Evolutionary conservation across 2,797 vertebrate genomes (phyloP).

Genomic region (Gobionotothen gibberifrons): DNA sequence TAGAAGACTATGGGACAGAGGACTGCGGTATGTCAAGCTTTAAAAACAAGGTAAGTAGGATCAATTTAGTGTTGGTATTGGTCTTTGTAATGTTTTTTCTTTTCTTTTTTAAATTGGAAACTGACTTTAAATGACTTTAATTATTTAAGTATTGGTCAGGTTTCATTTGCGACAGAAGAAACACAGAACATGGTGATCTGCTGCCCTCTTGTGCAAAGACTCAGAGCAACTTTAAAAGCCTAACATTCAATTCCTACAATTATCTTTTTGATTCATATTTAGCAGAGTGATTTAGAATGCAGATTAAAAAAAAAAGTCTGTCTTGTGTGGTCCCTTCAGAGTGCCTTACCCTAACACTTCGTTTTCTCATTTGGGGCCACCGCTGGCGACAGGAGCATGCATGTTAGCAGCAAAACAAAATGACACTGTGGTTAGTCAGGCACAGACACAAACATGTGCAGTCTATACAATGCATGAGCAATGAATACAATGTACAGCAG

Average conservation of each 20-base stretch:
- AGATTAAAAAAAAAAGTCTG: slow-evolving; percentile 2
- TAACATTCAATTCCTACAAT: slow-evolving; percentile 21
- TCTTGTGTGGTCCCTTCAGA: slow-evolving; percentile 38
- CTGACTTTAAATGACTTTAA: neutral
- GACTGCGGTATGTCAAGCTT: neutral
- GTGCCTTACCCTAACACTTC: slow-evolving; percentile 80
- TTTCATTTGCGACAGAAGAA: neutral
- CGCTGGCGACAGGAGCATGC: slow-evolving; percentile 80
- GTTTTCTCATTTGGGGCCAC: slow-evolving; percentile 86
- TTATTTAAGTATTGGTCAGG: neutral
- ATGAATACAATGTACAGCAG: slow-evolving; percentile 10
- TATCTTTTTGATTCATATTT: no score
- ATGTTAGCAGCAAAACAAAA: slow-evolving; percentile 69
- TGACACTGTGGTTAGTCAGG: slow-evolving; percentile 66
- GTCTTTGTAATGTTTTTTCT: no score
- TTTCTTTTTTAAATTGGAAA: no score
- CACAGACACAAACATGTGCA: slow-evolving; percentile 5
- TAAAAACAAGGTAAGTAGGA: neutral
- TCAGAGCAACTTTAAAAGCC: neutral
- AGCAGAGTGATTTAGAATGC: slow-evolving; percentile 6
- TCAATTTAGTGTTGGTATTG: neutral
- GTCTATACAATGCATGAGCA: slow-evolving; percentile 10
- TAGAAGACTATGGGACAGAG: neutral
- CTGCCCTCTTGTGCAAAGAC: slow-evolving; percentile 88
- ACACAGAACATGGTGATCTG: slow-evolving; percentile 74